A percentile compares a stretch with the other conserved stretches of the same genome.
These are phyloP conservation scores for Neosalanx taihuensis DNA, from an alignment of 2,797 vertebrate species.

Conservation along the genomic window DNA sequence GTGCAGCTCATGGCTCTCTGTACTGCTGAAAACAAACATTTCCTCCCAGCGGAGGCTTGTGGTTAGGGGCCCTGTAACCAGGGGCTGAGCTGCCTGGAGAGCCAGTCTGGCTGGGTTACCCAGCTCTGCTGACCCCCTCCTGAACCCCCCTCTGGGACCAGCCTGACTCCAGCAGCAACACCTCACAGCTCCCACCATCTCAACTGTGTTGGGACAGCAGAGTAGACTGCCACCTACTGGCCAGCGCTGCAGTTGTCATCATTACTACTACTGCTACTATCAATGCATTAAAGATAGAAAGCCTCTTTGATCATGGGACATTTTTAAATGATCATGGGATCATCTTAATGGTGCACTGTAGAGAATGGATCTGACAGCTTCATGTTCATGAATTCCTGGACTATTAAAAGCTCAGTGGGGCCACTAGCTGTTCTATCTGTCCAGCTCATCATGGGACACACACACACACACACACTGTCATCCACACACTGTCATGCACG, in stretches of 20 bases:
- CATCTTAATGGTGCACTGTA: too few relatives aligned
- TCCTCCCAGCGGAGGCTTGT: conserved; percentile 34
- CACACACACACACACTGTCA: too few relatives aligned
- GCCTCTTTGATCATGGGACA: too few relatives aligned
- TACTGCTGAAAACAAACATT: conserved; percentile 46
- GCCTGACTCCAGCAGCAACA: conserved; percentile 41
- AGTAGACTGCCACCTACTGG: conserved; percentile 70
- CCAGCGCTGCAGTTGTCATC: not conserved
- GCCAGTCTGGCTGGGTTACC: conserved; percentile 20
- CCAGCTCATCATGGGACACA: too few relatives aligned
- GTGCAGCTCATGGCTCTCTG: conserved; percentile 24
- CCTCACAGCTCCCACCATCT: conserved; percentile 23
- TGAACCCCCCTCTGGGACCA: conserved; percentile 54
- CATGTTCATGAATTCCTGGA: too few relatives aligned
- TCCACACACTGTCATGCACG: too few relatives aligned
- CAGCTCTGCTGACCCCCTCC: conserved; percentile 60
- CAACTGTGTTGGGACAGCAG: conserved; percentile 33
- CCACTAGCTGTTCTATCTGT: too few relatives aligned
- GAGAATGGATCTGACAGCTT: too few relatives aligned
- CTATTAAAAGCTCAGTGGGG: too few relatives aligned
- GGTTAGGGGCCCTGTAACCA: conserved; percentile 30
- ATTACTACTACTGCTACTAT: too few relatives aligned
- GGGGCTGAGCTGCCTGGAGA: not conserved
- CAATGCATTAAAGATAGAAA: too few relatives aligned
- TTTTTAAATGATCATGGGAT: too few relatives aligned